Evolutionary conservation across 2,888 invertebrate genomes (phyloP), one percentile per base, ranked within the genome.

Genomic region (Leptothorax acervorum): DNA sequence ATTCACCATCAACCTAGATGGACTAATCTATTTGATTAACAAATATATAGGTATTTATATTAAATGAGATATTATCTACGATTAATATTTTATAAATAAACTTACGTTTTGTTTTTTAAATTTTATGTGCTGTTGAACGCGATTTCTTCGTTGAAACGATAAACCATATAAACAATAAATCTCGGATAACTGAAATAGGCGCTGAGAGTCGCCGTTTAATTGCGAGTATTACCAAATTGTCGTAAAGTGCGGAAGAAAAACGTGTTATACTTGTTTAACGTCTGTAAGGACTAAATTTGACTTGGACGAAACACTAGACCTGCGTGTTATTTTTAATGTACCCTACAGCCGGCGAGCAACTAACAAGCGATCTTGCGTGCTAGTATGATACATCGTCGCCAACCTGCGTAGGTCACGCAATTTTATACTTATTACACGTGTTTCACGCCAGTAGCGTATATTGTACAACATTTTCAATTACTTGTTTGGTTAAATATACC

Each of bases 321-420:
- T 51, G n/a, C 55, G n/a, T 78, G 42, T 78, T 55, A 78, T 45
- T 45, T 3, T 78, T 78, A 78, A 78, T 57, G 15, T 70, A 78
- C 28, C n/a, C 9, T 42, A 31, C n/a, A 42, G 6, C 35, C 6
- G 35, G 6, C 35, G 35, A 35, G 31, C 55, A 78, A 70, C 45
- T 55, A 78, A 70, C n/a, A 78, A 68, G 39, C 42, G 55, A 78
- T 78, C 78, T 78, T 68, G 53, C 11, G 35, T 35, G 35, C 35
- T 15, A 8, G 23, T n/a, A 3, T 9, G 9, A 66, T 70, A 42
- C 18, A n/a, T n/a, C 12, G 45, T 8, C 31, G 15, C 11, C 23
- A 63, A 4, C 35, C 28, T 45, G 8, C 45, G 12, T 78, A 78
- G 9, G 31, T 78, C 76, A 78, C 6, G 35, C 35, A 23, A 78